Base-by-base conservation (phyloP, 1,140 invertebrate genomes). In the Drosophila sucinea region DNA sequence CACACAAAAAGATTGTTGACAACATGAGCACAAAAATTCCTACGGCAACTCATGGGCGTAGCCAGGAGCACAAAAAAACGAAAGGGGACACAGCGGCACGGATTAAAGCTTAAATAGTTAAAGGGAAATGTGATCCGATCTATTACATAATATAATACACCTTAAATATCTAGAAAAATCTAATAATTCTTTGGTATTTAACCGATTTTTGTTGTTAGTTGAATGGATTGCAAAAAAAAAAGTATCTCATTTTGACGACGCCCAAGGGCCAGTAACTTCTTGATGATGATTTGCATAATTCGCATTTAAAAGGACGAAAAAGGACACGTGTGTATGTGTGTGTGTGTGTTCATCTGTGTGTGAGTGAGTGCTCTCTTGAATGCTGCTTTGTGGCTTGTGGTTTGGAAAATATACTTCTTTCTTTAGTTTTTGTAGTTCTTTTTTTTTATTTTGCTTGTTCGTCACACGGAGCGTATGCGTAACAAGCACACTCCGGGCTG, bases 401-500 rank as follows among this genome's bases (percentile, higher is more conserved):
- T 40, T 68, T 54, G 79, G 55, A 81, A 58, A 75, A 79, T 79
- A 62, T 86, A 41, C n/a, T n/a, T n/a, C 40, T 41, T 41, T 23
- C 23, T 6, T 51, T 51, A 3, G 2, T 11, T 44, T 44, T 23
- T 23, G 25, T 51, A 23, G 17, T 8, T 51, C 8, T 25, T 25
- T 25, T 23, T 47, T 11, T 47, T 51, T 25, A 23, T 47, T 47
- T 44, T 3, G 82, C 41, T 79, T 87, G 72, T 86, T 63, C 73
- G 74, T 66, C 78, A 71, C 82, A 86, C 82, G 82, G 60, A 56
- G 76, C 83, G 79, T 87, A 79, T 82, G 76, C 79, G 69, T 76
- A 87, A 83, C 83, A 81, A 85, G 78, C 74, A 61, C 68, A 60
- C 7, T 11, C 66, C 41, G 33, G 58, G 47, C 62, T n/a, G 68